Base-by-base conservation (phyloP, 2,888 invertebrate genomes). In the Colletes collaris region DNA sequence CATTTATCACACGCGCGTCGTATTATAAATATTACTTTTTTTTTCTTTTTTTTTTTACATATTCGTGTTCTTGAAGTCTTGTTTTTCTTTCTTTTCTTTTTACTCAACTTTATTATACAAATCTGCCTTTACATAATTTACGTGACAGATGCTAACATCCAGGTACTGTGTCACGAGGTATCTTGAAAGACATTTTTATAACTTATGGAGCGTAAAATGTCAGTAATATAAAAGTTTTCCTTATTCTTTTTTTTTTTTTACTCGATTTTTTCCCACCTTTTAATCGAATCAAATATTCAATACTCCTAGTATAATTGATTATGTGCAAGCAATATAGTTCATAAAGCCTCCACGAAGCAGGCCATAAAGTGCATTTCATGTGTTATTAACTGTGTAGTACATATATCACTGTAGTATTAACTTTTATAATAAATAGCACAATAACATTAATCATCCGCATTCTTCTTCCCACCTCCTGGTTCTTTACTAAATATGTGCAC, bases 381-480 rank as follows among this genome's bases (percentile, higher is more conserved):
- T 84, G 73, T 81, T 68, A 72, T 87, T 81, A 87, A 85, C 80
- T 74, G 80, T 83, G 80, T 85, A 79, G 79, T 86, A 86, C 79
- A 87, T 86, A 71, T 85, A 86, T 88, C 81, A 87, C 82, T 81
- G 68, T 85, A 88, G 60, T 88, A 87, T 83, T 88, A 85, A 83
- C 76, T 78, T 81, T 84, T 84, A 86, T 89, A 92, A 92, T 92
- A 92, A 92, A 92, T 91, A 92, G 91, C 84, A 89, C 81, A 84
- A 86, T 90, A 90, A 88, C 89, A 88, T 88, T 88, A 89, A 86
- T 86, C 88, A 37, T 67, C 56, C 67, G 35, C 44, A 37, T 63
- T n/a, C 84, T 80, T 83, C 81, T 87, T 88, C 82, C 77, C 88
- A 87, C 86, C 85, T 83, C 82, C 89, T 86, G 87, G 86, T 87